These are phyloP conservation scores for Elephas maximus DNA, from an alignment of 2,113 vertebrate genomes.

Conservation along the genomic window DNA sequence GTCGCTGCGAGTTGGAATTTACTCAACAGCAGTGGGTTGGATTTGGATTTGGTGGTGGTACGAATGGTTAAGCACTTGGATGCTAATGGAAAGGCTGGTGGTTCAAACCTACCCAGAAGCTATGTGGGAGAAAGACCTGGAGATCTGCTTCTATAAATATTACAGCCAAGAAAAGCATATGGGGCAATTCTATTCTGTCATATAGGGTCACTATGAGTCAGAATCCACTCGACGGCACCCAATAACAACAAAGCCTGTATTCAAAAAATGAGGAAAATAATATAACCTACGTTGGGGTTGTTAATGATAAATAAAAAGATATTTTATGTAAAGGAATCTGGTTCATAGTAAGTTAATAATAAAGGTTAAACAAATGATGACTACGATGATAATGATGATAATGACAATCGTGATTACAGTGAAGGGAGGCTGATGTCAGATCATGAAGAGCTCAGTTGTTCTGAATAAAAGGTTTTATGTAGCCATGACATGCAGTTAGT, in stretches of 20 bases:
- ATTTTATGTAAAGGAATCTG: not conserved
- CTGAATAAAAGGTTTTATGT: slow-evolving; percentile 17
- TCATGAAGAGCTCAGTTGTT: slow-evolving; percentile 21
- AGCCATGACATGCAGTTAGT: not conserved
- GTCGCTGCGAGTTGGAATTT: no score
- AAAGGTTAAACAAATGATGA: not conserved
- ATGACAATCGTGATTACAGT: not conserved
- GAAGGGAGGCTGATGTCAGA: not conserved
- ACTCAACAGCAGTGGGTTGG: no score
- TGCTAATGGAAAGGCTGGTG: no score
- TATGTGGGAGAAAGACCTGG: no score
- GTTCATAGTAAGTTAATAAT: not conserved
- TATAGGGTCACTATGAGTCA: no score
- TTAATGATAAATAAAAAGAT: not conserved
- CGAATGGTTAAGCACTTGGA: no score
- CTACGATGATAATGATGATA: not conserved
- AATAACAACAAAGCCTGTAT: not conserved
- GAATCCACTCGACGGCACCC: no score
- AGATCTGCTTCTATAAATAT: no score
- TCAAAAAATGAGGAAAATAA: slow-evolving; percentile 48
- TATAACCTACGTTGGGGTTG: not conserved
- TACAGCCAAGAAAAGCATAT: no score
- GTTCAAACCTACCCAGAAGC: no score
- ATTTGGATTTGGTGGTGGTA: no score
- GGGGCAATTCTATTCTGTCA: no score